Conservation (phyloP, 2,888 invertebrate species). For the Aspidiotus destructor region DNA sequence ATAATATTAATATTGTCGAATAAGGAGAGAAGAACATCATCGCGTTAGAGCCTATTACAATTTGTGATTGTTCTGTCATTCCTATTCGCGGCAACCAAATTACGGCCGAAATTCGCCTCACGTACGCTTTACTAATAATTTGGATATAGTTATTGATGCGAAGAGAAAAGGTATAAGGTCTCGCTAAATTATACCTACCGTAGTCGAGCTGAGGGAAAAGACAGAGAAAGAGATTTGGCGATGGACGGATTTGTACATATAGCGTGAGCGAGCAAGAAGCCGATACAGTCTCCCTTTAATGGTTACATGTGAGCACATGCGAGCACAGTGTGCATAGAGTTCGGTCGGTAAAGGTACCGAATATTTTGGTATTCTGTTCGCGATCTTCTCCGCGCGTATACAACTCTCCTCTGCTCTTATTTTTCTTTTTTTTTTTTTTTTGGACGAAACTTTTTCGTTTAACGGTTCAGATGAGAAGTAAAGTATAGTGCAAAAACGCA, state of each 20-base stretch:
- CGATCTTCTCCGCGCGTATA: not conserved
- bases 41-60: too few species aligned
- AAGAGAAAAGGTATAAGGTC: not conserved
- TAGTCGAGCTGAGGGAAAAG: too few species aligned
- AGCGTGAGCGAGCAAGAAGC: too few species aligned
- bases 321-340: too few species aligned
- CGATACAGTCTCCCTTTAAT: not conserved
- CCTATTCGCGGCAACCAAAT: too few species aligned
- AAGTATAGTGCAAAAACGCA: too few species aligned
- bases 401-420: not conserved
- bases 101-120: not conserved
- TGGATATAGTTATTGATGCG: conserved; percentile 2
- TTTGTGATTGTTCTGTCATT: too few species aligned
- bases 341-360: not conserved
- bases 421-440: not conserved
- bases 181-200: too few species aligned
- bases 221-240: too few species aligned
- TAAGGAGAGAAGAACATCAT: not conserved
- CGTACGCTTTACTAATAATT: conserved; percentile 1
- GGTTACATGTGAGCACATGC: not conserved
- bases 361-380: not conserved
- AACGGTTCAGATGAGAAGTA: not conserved
- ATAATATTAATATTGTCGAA: conserved; percentile 1
- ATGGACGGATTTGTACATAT: too few species aligned
- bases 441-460: conserved; percentile 2